Conservation (phyloP, 2,888 invertebrate genomes). For the Harmothoe impar region DNA sequence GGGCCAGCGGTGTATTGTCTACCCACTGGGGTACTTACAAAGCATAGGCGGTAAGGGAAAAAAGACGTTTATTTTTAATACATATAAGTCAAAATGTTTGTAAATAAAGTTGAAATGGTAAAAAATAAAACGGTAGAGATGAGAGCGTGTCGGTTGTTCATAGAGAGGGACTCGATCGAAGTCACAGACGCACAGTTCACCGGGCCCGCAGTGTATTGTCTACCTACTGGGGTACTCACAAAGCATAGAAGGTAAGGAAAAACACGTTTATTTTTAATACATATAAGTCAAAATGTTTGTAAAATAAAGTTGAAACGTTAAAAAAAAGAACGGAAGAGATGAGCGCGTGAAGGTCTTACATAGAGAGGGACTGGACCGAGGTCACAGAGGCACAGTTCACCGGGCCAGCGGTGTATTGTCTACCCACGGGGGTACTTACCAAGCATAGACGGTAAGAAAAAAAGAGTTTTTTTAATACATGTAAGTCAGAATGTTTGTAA, state of each 20-base stretch:
- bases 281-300: neutral
- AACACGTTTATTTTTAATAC: too few species aligned
- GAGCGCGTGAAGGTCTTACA: slow-evolving; percentile 40
- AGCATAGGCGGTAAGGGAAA: slow-evolving; percentile 29
- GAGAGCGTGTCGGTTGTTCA: slow-evolving; percentile 36
- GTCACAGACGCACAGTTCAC: slow-evolving; percentile 26
- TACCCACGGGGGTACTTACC: slow-evolving; percentile 60
- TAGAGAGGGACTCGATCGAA: slow-evolving; percentile 58
- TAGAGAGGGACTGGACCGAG: slow-evolving; percentile 60
- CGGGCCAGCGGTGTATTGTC: slow-evolving; percentile 4
- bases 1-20: slow-evolving; percentile 26
- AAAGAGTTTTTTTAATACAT: too few species aligned
- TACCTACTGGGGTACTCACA: slow-evolving; percentile 59
- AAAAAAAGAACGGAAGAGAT: too few species aligned
- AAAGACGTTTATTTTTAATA: too few species aligned
- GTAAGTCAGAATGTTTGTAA: neutral
- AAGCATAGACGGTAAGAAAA: slow-evolving; percentile 27
- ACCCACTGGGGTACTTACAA: slow-evolving; percentile 57
- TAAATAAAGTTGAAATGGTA: too few species aligned
- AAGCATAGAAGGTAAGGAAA: slow-evolving; percentile 34
- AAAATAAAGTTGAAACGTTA: too few species aligned
- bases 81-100: neutral
- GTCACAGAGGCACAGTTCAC: slow-evolving; percentile 28
- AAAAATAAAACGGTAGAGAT: too few species aligned
- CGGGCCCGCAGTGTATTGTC: slow-evolving; percentile 12